Conservation (phyloP, 2,888 invertebrate species). For the Lasioglossum pauxillum region DNA sequence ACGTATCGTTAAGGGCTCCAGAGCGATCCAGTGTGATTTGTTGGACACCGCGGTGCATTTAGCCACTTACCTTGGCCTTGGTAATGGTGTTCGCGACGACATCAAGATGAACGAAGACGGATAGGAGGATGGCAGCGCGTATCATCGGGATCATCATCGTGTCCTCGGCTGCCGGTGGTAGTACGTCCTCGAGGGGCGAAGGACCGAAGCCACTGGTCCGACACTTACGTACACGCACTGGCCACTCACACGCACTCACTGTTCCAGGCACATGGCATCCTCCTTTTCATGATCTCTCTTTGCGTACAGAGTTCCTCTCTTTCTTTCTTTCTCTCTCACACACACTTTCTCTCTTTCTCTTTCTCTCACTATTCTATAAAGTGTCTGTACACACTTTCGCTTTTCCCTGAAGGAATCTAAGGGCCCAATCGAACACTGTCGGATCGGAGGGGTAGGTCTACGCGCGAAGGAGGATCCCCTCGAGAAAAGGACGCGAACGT, state of each 20-base stretch:
- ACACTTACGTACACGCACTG: constrained; percentile 61
- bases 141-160: constrained; percentile 63
- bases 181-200: constrained; percentile 65
- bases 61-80: constrained; percentile 66
- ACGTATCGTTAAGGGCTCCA: background rate
- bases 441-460: constrained; percentile 29
- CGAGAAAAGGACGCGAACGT: constrained; percentile 40
- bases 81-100: constrained; percentile 59
- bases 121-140: constrained; percentile 66
- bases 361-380: background rate
- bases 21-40: background rate
- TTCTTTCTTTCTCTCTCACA: background rate
- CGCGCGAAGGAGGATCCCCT: constrained; percentile 24
- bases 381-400: background rate
- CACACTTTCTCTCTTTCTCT: background rate
- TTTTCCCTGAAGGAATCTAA: background rate
- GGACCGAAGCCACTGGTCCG: constrained; percentile 60
- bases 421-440: background rate
- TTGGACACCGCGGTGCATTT: background rate
- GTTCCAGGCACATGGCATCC: constrained; percentile 61
- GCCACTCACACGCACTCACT: constrained; percentile 69
- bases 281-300: constrained; percentile 57
- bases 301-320: background rate
- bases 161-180: constrained; percentile 45
- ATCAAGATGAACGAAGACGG: constrained; percentile 58